A percentile compares a stretch with the other conserved stretches of the same genome.
phyloP scores from a whole-genome alignment of 2,797 vertebrate genomes.

The Lacerta bilineata region DNA sequence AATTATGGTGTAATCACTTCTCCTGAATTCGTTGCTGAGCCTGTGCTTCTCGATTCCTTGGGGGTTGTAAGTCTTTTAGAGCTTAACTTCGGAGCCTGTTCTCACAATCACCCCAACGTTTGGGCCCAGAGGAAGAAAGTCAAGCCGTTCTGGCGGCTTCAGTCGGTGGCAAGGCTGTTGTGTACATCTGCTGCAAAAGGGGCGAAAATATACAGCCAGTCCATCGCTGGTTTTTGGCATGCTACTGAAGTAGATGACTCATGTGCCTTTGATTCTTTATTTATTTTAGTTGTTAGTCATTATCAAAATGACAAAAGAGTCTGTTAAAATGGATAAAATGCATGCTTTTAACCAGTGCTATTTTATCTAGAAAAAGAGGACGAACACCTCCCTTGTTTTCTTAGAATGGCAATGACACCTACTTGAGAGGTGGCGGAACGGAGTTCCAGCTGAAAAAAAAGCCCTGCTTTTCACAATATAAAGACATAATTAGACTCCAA shows the following conservation, averaged over 20 bases:
- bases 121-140: neutral
- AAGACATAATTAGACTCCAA: too few relatives aligned
- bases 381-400: too few relatives aligned
- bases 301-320: neutral
- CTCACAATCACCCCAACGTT: neutral
- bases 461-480: too few relatives aligned
- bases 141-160: neutral
- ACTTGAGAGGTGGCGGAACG: too few relatives aligned
- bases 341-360: too few relatives aligned
- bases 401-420: too few relatives aligned
- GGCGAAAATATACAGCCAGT: neutral
- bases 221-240: neutral
- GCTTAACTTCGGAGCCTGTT: neutral
- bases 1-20: constrained; percentile 20
- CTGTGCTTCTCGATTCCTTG: constrained; percentile 23
- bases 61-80: constrained; percentile 33
- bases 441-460: too few relatives aligned
- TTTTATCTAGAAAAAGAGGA: too few relatives aligned
- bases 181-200: neutral
- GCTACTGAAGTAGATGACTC: neutral
- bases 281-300: neutral
- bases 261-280: neutral
- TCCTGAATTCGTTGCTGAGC: constrained; percentile 38
- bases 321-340: neutral
- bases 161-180: neutral